Evolutionary conservation across 2,797 vertebrate genomes (phyloP).

Genomic region (Limosa lapponica): DNA sequence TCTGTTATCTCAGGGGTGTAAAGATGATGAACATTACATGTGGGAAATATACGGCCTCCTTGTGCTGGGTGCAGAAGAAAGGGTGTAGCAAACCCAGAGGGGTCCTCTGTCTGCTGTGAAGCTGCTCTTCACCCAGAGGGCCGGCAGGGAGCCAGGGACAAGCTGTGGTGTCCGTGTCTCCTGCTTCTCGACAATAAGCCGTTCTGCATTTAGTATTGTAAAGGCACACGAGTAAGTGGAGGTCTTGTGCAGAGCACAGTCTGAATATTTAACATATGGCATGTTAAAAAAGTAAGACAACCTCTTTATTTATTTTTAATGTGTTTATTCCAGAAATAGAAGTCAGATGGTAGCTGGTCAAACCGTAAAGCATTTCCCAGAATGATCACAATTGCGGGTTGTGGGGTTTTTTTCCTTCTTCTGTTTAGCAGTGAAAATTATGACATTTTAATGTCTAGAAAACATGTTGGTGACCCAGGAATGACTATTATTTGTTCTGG

Average conservation of each 20-base stretch:
- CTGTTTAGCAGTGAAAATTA: background rate
- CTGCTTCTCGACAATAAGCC: background rate
- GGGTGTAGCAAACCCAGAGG: background rate
- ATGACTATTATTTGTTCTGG: background rate
- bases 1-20: background rate
- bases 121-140: fast-evolving
- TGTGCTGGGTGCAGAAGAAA: background rate
- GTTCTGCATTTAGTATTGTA: background rate
- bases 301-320: constrained; percentile 37
- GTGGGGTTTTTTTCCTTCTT: background rate
- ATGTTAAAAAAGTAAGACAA: background rate
- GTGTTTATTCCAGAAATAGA: constrained; percentile 37
- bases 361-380: background rate
- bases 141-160: fast-evolving
- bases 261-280: background rate
- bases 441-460: background rate
- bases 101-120: background rate
- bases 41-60: background rate
- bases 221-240: background rate
- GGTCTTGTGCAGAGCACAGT: background rate
- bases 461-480: background rate
- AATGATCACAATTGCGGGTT: background rate
- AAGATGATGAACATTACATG: background rate
- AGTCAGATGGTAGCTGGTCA: background rate
- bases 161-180: fast-evolving